A percentile compares a stretch with the other conserved stretches of the same genome.
phyloP scores from a whole-genome alignment of 2,888 invertebrate genomes.

The Pyrocoelia pectoralis region DNA sequence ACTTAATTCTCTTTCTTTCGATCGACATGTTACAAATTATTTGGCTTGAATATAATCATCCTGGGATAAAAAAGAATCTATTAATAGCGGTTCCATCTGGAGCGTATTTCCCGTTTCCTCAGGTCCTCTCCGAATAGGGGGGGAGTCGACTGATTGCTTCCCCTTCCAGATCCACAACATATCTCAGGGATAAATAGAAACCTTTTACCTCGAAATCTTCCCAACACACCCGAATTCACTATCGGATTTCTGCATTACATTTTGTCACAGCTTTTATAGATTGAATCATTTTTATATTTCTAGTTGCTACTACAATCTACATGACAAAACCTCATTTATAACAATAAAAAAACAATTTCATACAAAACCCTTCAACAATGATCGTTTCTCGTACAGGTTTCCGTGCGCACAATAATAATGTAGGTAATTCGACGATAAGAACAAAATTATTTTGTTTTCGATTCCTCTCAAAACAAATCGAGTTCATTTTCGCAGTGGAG shows the following conservation, averaged over 20 bases:
- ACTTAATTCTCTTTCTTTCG: slow-evolving; percentile 19
- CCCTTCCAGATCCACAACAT: slow-evolving; percentile 56
- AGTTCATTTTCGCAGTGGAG: slow-evolving; percentile 28
- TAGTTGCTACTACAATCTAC: slow-evolving; percentile 31
- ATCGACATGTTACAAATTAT: slow-evolving; percentile 35
- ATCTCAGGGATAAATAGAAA: slow-evolving; percentile 57
- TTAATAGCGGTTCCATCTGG: slow-evolving; percentile 36
- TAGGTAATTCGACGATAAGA: neutral
- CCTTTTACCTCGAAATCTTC: slow-evolving; percentile 49
- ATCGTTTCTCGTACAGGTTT: neutral
- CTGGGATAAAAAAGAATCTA: slow-evolving; percentile 35
- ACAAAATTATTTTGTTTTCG: slow-evolving; percentile 4
- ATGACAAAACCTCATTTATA: slow-evolving; percentile 18
- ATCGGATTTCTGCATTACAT: slow-evolving; percentile 35
- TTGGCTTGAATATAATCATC: slow-evolving; percentile 36
- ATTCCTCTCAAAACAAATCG: slow-evolving; percentile 25
- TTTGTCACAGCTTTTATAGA: slow-evolving; percentile 35
- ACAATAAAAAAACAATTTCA: neutral
- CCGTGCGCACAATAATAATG: too few species aligned
- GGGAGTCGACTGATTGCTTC: slow-evolving; percentile 55
- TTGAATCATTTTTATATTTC: slow-evolving; percentile 37
- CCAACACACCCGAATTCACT: slow-evolving; percentile 39
- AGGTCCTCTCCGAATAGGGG: slow-evolving; percentile 32
- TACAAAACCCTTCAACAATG: neutral
- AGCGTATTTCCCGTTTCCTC: slow-evolving; percentile 36